phyloP scores from a whole-genome alignment of 2,888 invertebrate genomes.

The Bellardia bayeri region DNA sequence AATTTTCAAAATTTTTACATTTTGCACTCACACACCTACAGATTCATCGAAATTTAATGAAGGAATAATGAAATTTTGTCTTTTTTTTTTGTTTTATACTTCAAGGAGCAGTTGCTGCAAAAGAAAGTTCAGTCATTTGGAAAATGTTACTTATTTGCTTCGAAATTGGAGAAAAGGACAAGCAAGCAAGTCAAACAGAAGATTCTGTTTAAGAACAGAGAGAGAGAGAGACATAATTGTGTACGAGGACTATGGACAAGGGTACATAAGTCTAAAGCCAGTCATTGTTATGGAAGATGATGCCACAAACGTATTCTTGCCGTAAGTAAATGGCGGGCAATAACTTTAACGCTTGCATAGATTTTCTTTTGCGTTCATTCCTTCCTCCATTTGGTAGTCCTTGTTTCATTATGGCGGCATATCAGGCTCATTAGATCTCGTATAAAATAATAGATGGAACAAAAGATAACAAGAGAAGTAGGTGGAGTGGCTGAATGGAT shows the following conservation, averaged over 20 bases:
- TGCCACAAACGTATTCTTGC: conserved; percentile 78
- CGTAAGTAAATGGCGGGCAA: conserved; percentile 81
- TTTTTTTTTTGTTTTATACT: conserved; percentile 45
- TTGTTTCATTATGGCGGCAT: conserved; percentile 73
- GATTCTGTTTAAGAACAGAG: conserved; percentile 18
- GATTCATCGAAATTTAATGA: conserved; percentile 46
- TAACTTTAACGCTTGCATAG: conserved; percentile 75
- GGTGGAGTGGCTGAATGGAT: conserved; percentile 9
- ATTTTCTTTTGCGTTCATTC: conserved; percentile 34
- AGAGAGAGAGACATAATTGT: conserved; percentile 43
- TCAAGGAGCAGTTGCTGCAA: conserved; percentile 40
- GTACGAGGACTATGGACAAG: conserved; percentile 17
- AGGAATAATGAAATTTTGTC: conserved; percentile 61
- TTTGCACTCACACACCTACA: background rate
- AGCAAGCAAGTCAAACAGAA: conserved; percentile 64
- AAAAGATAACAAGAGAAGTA: conserved; percentile 37
- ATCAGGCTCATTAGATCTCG: conserved; percentile 80
- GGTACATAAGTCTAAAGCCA: conserved; percentile 70
- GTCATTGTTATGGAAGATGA: conserved; percentile 74
- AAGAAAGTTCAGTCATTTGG: conserved; percentile 81
- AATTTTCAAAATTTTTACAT: conserved; percentile 24
- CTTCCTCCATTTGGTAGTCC: conserved; percentile 36
- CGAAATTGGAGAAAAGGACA: conserved; percentile 52
- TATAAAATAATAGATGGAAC: conserved; percentile 37
- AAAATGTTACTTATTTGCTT: conserved; percentile 80